Conservation (phyloP, 1,140 invertebrate species). For the Tachypleus tridentatus region DNA sequence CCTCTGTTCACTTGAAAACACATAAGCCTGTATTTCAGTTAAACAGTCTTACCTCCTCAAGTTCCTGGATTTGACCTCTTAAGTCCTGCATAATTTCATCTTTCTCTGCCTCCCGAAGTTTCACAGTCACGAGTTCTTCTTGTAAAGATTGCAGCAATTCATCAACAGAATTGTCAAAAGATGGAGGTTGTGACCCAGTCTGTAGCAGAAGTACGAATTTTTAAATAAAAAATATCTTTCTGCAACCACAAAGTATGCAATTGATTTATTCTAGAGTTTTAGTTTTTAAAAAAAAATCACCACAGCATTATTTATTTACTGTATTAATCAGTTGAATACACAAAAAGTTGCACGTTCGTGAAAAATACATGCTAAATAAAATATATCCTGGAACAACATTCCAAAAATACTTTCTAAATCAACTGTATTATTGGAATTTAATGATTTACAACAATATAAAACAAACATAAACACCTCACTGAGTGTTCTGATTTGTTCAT, state of each 20-base stretch:
- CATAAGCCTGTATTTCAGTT: too few relatives aligned
- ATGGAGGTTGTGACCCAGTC: constrained; percentile 60
- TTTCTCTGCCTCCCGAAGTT: constrained; percentile 76
- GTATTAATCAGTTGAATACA: too few relatives aligned
- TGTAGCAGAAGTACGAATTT: constrained; percentile 23
- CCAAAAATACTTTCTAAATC: too few relatives aligned
- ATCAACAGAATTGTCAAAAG: constrained; percentile 66
- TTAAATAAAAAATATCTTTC: too few relatives aligned
- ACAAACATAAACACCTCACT: constrained; percentile 31
- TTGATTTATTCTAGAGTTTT: background rate
- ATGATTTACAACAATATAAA: too few relatives aligned
- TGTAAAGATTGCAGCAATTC: constrained; percentile 83
- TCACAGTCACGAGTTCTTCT: constrained; percentile 77
- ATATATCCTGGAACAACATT: too few relatives aligned
- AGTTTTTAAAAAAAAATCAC: too few relatives aligned
- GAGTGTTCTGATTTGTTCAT: constrained; percentile 37
- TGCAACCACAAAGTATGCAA: too few relatives aligned
- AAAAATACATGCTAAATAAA: too few relatives aligned
- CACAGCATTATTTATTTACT: too few relatives aligned
- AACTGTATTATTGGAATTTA: too few relatives aligned
- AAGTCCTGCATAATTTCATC: constrained; percentile 75
- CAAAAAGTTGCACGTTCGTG: too few relatives aligned
- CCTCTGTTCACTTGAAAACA: constrained; percentile 48
- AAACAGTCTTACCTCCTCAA: constrained; percentile 50
- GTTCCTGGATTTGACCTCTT: constrained; percentile 61